Evolutionary conservation across 2,113 vertebrate species (phyloP), one percentile per base, ranked within the genome.

Genomic region (Indicator maculatus): DNA sequence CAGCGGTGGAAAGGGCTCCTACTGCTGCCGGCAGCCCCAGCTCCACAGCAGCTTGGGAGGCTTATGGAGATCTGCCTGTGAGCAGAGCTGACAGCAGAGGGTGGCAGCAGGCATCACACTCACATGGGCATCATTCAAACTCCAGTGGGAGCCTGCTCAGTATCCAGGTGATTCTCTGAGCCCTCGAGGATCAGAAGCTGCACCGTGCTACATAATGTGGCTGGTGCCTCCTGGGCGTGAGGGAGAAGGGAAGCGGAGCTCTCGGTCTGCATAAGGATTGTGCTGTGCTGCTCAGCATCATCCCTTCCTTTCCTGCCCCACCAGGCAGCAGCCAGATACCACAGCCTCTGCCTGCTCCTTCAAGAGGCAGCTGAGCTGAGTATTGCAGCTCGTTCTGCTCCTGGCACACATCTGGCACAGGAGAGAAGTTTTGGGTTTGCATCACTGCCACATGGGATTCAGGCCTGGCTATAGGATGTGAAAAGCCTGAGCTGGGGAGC

Each of bases 71-170:
- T 85, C 50, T 66, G 87, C 39, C 78, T 63, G 38, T 9, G 74
- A 87, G 89, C 91, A 93, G 83, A 77, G 65, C 80, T 93, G 96
- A 78, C 86, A 90, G 93, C 72, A 67, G 47, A 73, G 58, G 21
- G 14, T 73, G 85, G 77, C 81, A 93, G 39, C 63, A 13, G 63
- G 76, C 60, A 88, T 83, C 88, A 53, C 75, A 7, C 39, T 82
- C 78, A 69, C 39, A 31, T 0, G 0, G 41, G 60, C 79, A 74
- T 60, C 65, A 75, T 47, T 38, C 3, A 1, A 45, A n/a, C 66
- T 44, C 66, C 70, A 38, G 38, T 3, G 2, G 58, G 74, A 78
- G 64, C 64, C 53, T 59, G 87, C 73, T 75, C 53, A 8, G 47
- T 45, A 84, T 61, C 70, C 39, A 26, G 70, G 70, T 0, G 0